Percentiles rank a stretch among this genome's conserved stretches.
Evolutionary conservation across 1,140 invertebrate genomes (phyloP).

Genomic region (Marisa cornuarietis): DNA sequence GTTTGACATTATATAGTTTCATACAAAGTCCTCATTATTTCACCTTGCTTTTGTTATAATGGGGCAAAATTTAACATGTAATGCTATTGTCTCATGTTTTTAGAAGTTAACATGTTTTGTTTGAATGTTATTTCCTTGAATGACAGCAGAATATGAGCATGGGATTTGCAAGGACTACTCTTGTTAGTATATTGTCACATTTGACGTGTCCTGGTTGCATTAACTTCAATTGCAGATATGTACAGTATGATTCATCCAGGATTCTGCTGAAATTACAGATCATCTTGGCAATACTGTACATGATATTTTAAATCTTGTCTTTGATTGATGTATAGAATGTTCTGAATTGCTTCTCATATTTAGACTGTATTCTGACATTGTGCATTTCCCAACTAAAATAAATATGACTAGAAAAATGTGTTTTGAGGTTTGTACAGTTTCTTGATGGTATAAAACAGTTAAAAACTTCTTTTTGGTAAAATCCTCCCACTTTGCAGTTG

Average conservation of each 20-base stretch:
- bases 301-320: not conserved
- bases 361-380: constrained; percentile 21
- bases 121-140: too few relatives aligned
- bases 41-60: too few relatives aligned
- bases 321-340: constrained; percentile 18
- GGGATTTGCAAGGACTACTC: too few relatives aligned
- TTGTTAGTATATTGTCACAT: too few relatives aligned
- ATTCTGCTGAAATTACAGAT: constrained; percentile 10
- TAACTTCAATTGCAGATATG: not conserved
- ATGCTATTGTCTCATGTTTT: too few relatives aligned
- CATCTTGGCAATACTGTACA: constrained; percentile 16
- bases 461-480: not conserved
- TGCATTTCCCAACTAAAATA: constrained; percentile 16
- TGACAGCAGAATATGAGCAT: too few relatives aligned
- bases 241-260: constrained; percentile 8
- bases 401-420: constrained; percentile 7
- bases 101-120: too few relatives aligned
- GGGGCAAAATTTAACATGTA: too few relatives aligned
- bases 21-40: too few relatives aligned
- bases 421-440: not conserved
- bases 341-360: constrained; percentile 7
- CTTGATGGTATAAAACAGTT: not conserved
- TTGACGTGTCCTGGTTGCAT: too few relatives aligned
- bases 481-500: not conserved
- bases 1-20: too few relatives aligned